Evolutionary conservation across 2,797 vertebrate genomes (phyloP), one percentile per base, ranked within the genome.

Genomic region (Megalops cyprinoides): DNA sequence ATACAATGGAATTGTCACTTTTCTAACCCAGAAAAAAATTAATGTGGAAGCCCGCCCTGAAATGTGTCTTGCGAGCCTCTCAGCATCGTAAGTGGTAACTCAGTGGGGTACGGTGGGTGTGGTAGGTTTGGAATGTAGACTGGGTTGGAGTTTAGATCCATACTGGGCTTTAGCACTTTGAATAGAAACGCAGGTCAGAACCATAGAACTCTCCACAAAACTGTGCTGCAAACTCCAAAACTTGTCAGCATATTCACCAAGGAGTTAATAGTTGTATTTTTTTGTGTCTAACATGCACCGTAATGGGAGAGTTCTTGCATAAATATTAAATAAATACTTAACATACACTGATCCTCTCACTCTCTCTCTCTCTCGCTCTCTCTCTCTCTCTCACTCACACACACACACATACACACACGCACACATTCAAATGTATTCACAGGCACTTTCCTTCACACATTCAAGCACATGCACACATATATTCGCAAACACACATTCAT

Each of bases 341-440:
- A 74, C 69, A 44, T 39, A 67, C 79, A 74, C 48, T 58, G 67
- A 56, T 69, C 73, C 51, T 73, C 53, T 76, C n/a, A n/a, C n/a
- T n/a, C n/a, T n/a, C n/a, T n/a, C n/a, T n/a, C n/a, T n/a, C n/a
- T n/a, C n/a, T n/a, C n/a, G n/a, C n/a, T n/a, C n/a, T n/a, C 6
- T 34, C 62, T 67, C 39, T 42, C 60, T 34, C 60, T 12, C 60
- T 65, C 60, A 14, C 34, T 65, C 31, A 55, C 71, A 80, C 62
- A 55, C 34, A 20, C 37, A 69, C 69, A 58, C 20, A 90, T 90
- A 31, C 87, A 88, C 86, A 74, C 83, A 86, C 88, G 89, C 89
- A 90, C 91, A 91, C 88, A 91, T 90, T 86, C 87, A 91, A 89
- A 90, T 83, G 88, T 84, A 69, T 44, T 8, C 62, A 90, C 89